Conservation (phyloP, 2,797 vertebrate species). For the Tolypeutes matacus region DNA sequence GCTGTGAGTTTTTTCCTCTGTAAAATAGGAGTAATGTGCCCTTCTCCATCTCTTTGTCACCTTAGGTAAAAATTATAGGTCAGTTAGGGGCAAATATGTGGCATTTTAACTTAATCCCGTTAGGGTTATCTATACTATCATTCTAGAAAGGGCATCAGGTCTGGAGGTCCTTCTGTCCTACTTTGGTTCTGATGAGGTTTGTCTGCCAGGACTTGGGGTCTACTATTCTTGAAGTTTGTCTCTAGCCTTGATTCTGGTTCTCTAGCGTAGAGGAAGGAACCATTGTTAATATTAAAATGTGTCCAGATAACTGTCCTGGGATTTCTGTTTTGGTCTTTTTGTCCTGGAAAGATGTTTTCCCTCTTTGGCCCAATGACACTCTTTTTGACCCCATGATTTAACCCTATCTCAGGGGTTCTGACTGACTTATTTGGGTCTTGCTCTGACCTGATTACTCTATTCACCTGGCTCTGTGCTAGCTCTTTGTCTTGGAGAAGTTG, state of each 20-base stretch:
- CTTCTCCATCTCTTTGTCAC: constrained; percentile 43
- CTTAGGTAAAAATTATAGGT: constrained; percentile 57
- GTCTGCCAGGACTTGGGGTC: background rate
- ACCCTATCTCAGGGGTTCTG: background rate
- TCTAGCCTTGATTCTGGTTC: constrained; percentile 34
- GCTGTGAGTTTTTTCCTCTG: constrained; percentile 3
- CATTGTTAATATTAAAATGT: background rate
- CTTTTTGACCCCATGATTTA: background rate
- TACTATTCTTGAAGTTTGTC: constrained; percentile 10
- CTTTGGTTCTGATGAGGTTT: constrained; percentile 27
- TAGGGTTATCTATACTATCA: background rate
- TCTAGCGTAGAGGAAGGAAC: constrained; percentile 35
- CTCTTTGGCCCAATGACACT: background rate
- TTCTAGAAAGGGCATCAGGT: constrained; percentile 4
- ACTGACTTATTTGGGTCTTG: constrained; percentile 65
- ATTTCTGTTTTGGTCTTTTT: constrained; percentile 53
- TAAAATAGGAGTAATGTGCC: background rate
- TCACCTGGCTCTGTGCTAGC: constrained; percentile 14
- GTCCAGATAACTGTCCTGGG: background rate
- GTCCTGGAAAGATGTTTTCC: constrained; percentile 45
- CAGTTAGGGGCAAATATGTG: background rate
- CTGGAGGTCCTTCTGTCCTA: background rate
- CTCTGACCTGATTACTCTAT: constrained; percentile 25
- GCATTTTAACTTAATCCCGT: constrained; percentile 3
- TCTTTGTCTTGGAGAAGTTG: constrained; percentile 50